These are phyloP conservation scores for Drosophila falleni DNA, from an alignment of 2,888 invertebrate genomes.

Conservation along the genomic window DNA sequence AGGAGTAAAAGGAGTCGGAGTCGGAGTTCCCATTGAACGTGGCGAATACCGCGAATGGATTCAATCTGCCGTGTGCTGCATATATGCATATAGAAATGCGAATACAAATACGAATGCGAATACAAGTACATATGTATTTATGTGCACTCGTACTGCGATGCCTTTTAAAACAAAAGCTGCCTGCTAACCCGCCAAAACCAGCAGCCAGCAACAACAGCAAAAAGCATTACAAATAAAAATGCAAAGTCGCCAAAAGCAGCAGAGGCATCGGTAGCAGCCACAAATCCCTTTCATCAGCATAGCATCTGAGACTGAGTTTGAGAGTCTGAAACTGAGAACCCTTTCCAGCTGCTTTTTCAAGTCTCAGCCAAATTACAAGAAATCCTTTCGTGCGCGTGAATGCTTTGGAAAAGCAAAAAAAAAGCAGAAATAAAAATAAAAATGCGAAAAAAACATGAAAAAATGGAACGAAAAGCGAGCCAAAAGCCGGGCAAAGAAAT, in stretches of 20 bases:
- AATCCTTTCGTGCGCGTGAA: conserved; percentile 83
- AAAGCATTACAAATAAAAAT: conserved; percentile 73
- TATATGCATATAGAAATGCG: conserved; percentile 41
- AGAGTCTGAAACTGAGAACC: conserved; percentile 45
- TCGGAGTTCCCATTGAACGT: conserved; percentile 64
- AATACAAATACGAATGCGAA: conserved; percentile 32
- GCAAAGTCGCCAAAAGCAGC: conserved; percentile 78
- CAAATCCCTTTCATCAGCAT: conserved; percentile 77
- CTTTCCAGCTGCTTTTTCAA: conserved; percentile 74
- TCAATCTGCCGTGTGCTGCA: conserved; percentile 72
- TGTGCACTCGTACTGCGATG: conserved; percentile 45
- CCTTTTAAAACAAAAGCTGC: conserved; percentile 74
- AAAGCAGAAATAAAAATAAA: conserved; percentile 62
- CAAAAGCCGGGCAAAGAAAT: conserved; percentile 64
- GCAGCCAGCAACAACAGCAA: conserved; percentile 33
- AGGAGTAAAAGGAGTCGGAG: conserved; percentile 13
- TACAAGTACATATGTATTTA: conserved; percentile 46
- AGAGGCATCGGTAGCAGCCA: conserved; percentile 42
- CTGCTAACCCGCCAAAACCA: conserved; percentile 69
- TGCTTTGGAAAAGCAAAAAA: conserved; percentile 70
- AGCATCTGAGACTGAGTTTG: conserved; percentile 22
- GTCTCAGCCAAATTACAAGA: conserved; percentile 82
- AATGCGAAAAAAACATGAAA: conserved; percentile 50
- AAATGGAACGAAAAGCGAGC: conserved; percentile 54
- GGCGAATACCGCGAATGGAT: conserved; percentile 66